These are phyloP conservation scores for Medauroidea extradentata DNA, from an alignment of 1,140 invertebrate species.

Conservation along the genomic window DNA sequence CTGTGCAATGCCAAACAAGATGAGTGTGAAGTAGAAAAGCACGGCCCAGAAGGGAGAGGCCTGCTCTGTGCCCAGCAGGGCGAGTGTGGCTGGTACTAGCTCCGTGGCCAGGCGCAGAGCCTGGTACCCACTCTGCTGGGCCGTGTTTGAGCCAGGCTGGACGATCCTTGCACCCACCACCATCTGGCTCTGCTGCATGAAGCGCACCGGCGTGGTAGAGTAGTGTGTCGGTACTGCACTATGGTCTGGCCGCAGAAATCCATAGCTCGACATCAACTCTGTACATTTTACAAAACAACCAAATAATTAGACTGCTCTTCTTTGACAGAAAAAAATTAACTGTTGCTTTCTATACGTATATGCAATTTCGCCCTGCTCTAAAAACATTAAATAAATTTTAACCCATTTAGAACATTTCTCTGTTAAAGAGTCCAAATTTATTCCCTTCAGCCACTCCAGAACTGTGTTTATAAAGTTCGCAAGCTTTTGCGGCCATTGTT, in stretches of 20 bases:
- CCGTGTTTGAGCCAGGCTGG: conserved; percentile 49
- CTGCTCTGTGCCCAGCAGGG: conserved; percentile 57
- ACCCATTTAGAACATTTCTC: too few relatives aligned
- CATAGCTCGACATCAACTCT: conserved; percentile 71
- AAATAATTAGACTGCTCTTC: too few relatives aligned
- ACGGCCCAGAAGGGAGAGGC: conserved; percentile 82
- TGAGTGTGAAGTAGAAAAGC: conserved; percentile 78
- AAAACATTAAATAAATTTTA: too few relatives aligned
- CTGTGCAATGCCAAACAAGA: conserved; percentile 81
- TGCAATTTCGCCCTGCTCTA: too few relatives aligned
- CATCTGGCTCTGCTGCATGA: conserved; percentile 65
- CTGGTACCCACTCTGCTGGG: conserved; percentile 68
- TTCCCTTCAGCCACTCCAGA: too few relatives aligned
- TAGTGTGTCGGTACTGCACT: conserved; percentile 34
- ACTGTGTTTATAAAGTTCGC: too few relatives aligned
- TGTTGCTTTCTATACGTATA: too few relatives aligned
- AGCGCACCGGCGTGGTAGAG: conserved; percentile 53
- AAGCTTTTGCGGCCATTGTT: too few relatives aligned
- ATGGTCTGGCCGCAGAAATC: conserved; percentile 54
- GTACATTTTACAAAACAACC: too few relatives aligned
- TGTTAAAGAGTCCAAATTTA: too few relatives aligned
- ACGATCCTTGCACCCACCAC: conserved; percentile 64
- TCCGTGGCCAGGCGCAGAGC: conserved; percentile 74
- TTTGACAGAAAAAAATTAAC: too few relatives aligned
- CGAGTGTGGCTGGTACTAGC: conserved; percentile 76